Evolutionary conservation across 2,797 vertebrate species (phyloP).

Genomic region (Ciconia nigra): DNA sequence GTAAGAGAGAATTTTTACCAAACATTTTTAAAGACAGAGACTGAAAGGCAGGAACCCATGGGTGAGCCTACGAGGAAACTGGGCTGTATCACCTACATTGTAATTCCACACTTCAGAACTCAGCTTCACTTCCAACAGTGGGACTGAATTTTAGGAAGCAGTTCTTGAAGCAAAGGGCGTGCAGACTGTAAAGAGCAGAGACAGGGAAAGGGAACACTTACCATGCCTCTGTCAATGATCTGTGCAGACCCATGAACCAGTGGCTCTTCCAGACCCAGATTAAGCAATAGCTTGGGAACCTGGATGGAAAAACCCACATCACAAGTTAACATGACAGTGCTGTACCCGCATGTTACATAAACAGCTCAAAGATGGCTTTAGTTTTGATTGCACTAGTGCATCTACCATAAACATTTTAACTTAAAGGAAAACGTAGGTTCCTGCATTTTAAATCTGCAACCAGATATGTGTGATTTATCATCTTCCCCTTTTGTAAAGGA

Average conservation of each 20-base stretch:
- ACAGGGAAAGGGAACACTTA: conserved; percentile 57
- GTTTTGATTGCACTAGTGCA: neutral
- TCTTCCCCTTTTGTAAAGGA: neutral
- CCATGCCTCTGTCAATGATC: conserved; percentile 86
- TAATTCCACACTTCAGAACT: neutral
- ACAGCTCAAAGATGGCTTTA: neutral
- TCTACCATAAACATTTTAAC: neutral
- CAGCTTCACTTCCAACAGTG: neutral
- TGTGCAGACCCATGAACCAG: conserved; percentile 85
- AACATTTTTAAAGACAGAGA: neutral
- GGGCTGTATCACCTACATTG: neutral
- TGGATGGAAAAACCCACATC: conserved; percentile 54
- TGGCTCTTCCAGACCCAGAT: conserved; percentile 83
- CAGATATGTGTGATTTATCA: neutral
- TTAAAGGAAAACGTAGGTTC: neutral
- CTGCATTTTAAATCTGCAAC: neutral
- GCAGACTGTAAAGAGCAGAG: neutral
- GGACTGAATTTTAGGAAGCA: neutral
- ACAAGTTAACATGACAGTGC: neutral
- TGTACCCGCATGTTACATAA: neutral
- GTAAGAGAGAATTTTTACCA: neutral
- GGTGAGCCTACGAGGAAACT: neutral
- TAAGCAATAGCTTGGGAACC: conserved; percentile 85
- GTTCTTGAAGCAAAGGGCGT: neutral
- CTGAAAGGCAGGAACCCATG: neutral